Evolutionary conservation across 2,888 invertebrate genomes (phyloP).

Genomic region (Conistra vaccinii): DNA sequence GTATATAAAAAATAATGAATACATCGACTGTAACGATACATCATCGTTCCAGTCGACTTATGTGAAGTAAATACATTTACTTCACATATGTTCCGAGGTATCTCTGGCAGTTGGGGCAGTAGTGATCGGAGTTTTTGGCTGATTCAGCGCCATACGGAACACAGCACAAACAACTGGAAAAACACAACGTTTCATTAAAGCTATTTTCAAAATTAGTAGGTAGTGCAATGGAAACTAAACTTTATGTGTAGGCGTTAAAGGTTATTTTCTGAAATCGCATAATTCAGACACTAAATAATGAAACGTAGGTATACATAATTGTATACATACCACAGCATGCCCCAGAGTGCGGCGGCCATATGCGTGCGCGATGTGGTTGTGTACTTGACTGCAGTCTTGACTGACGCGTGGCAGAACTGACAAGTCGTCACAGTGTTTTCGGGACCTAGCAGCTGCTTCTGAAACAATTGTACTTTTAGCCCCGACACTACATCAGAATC

Average conservation of each 20-base stretch:
- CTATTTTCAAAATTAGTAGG: background rate
- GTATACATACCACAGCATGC: conserved; percentile 56
- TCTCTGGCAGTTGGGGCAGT: conserved; percentile 82
- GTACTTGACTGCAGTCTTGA: conserved; percentile 80
- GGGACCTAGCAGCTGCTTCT: conserved; percentile 75
- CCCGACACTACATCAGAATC: background rate
- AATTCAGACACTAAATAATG: background rate
- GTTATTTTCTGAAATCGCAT: background rate
- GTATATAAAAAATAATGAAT: background rate
- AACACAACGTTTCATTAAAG: background rate
- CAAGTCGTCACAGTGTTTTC: conserved; percentile 78
- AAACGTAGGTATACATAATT: background rate
- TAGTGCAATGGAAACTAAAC: background rate
- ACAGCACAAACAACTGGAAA: conserved; percentile 82
- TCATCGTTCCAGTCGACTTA: too few species aligned
- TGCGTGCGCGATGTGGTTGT: conserved; percentile 79
- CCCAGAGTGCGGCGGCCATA: conserved; percentile 74
- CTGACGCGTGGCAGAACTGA: conserved; percentile 77
- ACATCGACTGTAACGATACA: too few species aligned
- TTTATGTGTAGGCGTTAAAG: background rate
- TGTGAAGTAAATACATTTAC: too few species aligned
- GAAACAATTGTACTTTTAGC: conserved; percentile 27
- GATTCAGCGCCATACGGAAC: conserved; percentile 79
- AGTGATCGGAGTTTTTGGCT: conserved; percentile 83
- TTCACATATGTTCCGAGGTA: conserved; percentile 81